Percentiles rank a stretch among this genome's conserved stretches.
Conservation (phyloP, 2,888 invertebrate genomes). For the Hecatera dysodea region DNA sequence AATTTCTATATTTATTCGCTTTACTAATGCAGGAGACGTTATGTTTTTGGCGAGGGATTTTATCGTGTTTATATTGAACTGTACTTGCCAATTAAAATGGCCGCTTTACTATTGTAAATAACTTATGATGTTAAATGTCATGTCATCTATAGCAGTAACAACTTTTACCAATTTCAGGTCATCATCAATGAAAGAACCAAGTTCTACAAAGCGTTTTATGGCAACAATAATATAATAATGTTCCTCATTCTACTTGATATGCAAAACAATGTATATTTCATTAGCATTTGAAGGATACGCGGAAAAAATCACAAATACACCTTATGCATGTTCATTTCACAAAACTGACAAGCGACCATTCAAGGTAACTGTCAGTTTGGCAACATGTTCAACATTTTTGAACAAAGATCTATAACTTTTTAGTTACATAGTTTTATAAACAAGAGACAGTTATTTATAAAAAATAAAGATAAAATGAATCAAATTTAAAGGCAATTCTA, state of each 20-base stretch:
- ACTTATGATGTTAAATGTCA: not conserved
- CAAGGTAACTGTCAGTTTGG: conserved; percentile 39
- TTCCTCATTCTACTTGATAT: conserved; percentile 37
- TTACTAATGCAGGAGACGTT: conserved; percentile 4
- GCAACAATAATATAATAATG: conserved; percentile 32
- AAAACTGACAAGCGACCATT: conserved; percentile 52
- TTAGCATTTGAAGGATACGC: conserved; percentile 45
- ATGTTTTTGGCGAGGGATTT: not conserved
- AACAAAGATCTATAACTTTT: conserved; percentile 20
- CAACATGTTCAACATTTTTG: conserved; percentile 21
- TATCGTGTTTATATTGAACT: not conserved
- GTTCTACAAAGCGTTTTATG: conserved; percentile 11
- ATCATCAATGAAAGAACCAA: not conserved
- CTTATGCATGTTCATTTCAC: conserved; percentile 52
- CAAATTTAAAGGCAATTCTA: conserved; percentile 11
- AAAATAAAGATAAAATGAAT: conserved; percentile 17
- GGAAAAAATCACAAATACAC: conserved; percentile 43
- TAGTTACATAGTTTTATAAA: not conserved
- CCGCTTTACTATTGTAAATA: not conserved
- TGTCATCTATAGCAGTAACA: not conserved
- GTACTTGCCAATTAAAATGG: conserved; percentile 18
- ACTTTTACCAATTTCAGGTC: not conserved
- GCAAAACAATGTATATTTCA: conserved; percentile 55
- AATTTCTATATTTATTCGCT: conserved; percentile 34
- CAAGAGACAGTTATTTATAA: conserved; percentile 1